Base-by-base conservation (phyloP, 2,113 vertebrate species). In the Macrotis lagotis region DNA sequence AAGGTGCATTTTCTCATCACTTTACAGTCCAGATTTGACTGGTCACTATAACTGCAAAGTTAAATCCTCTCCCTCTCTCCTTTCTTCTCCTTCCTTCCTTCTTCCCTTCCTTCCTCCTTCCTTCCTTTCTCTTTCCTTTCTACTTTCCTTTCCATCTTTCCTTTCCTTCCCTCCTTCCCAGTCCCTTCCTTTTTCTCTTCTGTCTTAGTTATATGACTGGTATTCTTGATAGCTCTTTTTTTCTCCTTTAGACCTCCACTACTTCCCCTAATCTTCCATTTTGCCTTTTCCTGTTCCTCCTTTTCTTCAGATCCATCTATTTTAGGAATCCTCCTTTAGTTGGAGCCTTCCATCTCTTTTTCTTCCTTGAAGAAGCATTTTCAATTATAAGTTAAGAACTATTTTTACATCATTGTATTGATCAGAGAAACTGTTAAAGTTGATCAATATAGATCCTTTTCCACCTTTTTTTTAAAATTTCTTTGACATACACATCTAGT, bases 131-230 rank as follows among this genome's bases (percentile, higher is more conserved):
- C 12, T 66, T 37, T 31, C 59, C 37, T 66, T 12, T 12, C 16
- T 66, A 28, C 7, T 8, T 28, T 2, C 25, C 10, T 28, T 2
- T 3, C 1, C 16, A 11, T 14, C 10, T 19, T 5, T 19, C n/a
- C 1, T 37, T 37, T 14, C 3, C 31, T 16, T 16, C 3, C 59
- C 31, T 16, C 31, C 12, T 19, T n/a, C 31, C 6, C 14, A 19
- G 4, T 74, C 14, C 14, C 31, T 66, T 37, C 37, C 59, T 5
- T 37, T 74, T 74, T n/a, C 37, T 74, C 59, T 12, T 4, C 11
- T 66, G 31, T 66, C 3, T 66, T 74, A 74, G 31, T n/a, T 74
- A 37, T 5, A 37, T 74, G 14, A 74, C 59, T 37, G 28, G 31
- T 37, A n/a, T 37, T 74, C 59, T 74, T 74, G 31, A 37, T 4